phyloP scores from a whole-genome alignment of 23 tunicate genomes.

The Oikopleura vanhoeffeni region DNA sequence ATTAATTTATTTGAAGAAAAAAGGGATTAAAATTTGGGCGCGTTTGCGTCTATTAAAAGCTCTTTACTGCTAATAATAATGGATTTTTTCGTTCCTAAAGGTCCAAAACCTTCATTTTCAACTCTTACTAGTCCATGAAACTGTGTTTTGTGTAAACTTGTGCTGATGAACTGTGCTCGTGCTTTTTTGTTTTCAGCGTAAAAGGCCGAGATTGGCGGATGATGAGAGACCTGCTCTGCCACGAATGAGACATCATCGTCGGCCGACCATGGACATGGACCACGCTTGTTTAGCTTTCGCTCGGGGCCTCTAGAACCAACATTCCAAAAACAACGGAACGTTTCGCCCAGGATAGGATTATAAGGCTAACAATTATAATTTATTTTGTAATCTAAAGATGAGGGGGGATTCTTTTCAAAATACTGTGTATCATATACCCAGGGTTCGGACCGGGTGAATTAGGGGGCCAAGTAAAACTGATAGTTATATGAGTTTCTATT shows the following conservation, averaged over 20 bases:
- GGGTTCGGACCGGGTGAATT: too few relatives aligned
- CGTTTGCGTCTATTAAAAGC: too few relatives aligned
- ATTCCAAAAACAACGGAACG: constrained; percentile 60
- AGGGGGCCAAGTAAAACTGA: too few relatives aligned
- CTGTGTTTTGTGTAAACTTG: constrained; percentile 81
- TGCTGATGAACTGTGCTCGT: constrained; percentile 70
- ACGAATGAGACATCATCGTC: constrained; percentile 38
- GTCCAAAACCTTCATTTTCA: constrained; percentile 72
- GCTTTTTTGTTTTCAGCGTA: constrained; percentile 68
- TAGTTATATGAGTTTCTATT: too few relatives aligned
- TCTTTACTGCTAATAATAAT: too few relatives aligned
- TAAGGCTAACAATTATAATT: too few relatives aligned
- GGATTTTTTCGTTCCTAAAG: too few relatives aligned
- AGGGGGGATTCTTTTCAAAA: too few relatives aligned
- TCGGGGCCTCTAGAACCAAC: not conserved
- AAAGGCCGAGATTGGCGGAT: constrained; percentile 87
- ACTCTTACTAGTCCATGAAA: constrained; percentile 82
- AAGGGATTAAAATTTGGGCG: too few relatives aligned
- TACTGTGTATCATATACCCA: too few relatives aligned
- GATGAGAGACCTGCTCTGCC: constrained; percentile 94
- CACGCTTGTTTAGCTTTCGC: not conserved
- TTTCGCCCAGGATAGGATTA: constrained; percentile 82
- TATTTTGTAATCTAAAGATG: too few relatives aligned
- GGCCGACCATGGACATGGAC: constrained; percentile 83
- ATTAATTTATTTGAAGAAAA: too few relatives aligned